Conservation (phyloP, 2,888 invertebrate genomes). For the Nomada flava region DNA sequence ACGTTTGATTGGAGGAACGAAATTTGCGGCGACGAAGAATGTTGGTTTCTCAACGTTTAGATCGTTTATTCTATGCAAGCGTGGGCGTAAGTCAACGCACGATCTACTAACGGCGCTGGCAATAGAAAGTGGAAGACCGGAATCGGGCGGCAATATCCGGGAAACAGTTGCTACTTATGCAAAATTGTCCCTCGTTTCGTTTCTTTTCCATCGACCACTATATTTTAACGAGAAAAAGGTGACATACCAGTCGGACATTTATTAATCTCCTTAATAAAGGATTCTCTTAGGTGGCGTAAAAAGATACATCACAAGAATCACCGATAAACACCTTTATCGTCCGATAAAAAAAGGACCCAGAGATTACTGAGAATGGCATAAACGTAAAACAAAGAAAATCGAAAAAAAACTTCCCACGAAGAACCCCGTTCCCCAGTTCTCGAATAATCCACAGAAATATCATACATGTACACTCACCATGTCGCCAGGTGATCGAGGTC, state of each 20-base stretch:
- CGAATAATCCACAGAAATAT: background rate
- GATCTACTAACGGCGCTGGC: slow-evolving; percentile 25
- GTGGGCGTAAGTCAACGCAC: slow-evolving; percentile 36
- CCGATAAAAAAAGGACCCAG: too few species aligned
- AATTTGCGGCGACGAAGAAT: slow-evolving; percentile 20
- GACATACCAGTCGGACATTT: too few species aligned
- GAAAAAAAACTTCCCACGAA: too few species aligned
- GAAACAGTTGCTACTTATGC: slow-evolving; percentile 24
- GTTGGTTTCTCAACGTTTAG: slow-evolving; percentile 38
- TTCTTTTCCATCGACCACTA: background rate
- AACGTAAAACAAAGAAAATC: too few species aligned
- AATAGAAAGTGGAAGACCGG: slow-evolving; percentile 43
- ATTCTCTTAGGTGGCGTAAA: too few species aligned
- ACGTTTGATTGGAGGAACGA: too few species aligned
- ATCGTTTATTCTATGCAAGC: slow-evolving; percentile 32
- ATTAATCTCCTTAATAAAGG: too few species aligned
- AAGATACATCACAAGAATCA: too few species aligned
- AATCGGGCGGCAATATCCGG: slow-evolving; percentile 34
- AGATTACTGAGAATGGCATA: too few species aligned
- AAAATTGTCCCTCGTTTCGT: background rate
- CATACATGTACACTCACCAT: slow-evolving; percentile 61
- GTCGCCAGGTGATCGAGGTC: slow-evolving; percentile 50
- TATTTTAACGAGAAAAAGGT: background rate
- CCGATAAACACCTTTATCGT: too few species aligned
- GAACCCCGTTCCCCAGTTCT: background rate